These are phyloP conservation scores for Tenodera sinensis DNA, from an alignment of 2,888 invertebrate genomes.

Conservation along the genomic window DNA sequence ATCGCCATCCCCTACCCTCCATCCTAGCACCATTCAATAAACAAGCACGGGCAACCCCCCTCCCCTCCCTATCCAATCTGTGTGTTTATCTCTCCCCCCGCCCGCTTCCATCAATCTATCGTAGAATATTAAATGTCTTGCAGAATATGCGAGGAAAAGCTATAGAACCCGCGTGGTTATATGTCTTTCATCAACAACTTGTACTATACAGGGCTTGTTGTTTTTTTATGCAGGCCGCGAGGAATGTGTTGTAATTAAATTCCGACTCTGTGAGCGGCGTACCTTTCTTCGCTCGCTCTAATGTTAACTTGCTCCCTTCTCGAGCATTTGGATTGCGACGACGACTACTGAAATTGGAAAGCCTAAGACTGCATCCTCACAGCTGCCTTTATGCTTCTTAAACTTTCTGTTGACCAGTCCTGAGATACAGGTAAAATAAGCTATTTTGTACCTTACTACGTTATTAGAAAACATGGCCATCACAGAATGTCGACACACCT, in stretches of 20 bases:
- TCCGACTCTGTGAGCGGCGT: background rate
- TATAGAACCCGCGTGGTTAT: background rate
- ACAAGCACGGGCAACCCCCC: constrained; percentile 5
- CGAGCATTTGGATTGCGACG: background rate
- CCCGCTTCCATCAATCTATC: constrained; percentile 1
- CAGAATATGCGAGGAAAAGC: background rate
- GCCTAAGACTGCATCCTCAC: too few relatives aligned
- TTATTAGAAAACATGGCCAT: too few relatives aligned
- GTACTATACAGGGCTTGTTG: background rate
- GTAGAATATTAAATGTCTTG: constrained; percentile 7
- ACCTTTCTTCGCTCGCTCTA: background rate
- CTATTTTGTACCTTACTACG: too few relatives aligned
- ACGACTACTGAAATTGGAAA: background rate
- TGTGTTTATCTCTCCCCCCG: background rate
- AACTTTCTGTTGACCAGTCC: too few relatives aligned
- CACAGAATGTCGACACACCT: too few relatives aligned
- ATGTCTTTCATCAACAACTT: background rate
- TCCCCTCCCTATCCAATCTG: background rate
- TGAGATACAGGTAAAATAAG: too few relatives aligned
- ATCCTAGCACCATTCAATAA: constrained; percentile 16
- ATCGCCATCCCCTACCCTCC: background rate
- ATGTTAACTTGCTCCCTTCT: background rate
- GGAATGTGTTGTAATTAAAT: background rate
- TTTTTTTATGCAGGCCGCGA: background rate
- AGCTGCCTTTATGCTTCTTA: too few relatives aligned